A percentile compares a stretch with the other conserved stretches of the same genome.
phyloP scores from a whole-genome alignment of 2,797 vertebrate genomes.

The Oryzias sinensis region DNA sequence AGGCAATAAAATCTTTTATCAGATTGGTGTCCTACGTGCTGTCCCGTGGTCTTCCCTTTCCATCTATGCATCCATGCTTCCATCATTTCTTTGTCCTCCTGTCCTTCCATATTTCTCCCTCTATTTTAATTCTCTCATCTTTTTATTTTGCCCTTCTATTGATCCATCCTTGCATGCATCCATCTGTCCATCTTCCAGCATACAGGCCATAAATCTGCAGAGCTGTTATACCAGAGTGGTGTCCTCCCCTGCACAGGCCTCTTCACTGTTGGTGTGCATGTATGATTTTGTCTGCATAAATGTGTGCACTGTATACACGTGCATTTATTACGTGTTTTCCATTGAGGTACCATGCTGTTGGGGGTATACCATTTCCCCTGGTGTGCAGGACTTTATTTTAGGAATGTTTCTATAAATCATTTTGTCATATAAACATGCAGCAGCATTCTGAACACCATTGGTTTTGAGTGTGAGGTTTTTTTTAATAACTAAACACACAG shows the following conservation, averaged over 20 bases:
- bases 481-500: conserved; percentile 77
- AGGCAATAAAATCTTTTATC: conserved; percentile 54
- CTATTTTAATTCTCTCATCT: conserved; percentile 47
- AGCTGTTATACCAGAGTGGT: conserved; percentile 49
- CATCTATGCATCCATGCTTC: conserved; percentile 37
- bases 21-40: conserved; percentile 31
- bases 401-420: conserved; percentile 82
- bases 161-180: conserved; percentile 62
- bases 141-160: conserved; percentile 56
- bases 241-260: conserved; percentile 47
- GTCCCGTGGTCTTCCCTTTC: conserved; percentile 43
- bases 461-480: conserved; percentile 70
- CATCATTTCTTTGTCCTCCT: conserved; percentile 62
- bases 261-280: conserved; percentile 31
- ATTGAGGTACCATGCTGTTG: conserved; percentile 29
- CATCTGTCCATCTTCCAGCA: conserved; percentile 64
- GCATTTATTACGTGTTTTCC: conserved; percentile 41
- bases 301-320: conserved; percentile 24
- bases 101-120: conserved; percentile 54
- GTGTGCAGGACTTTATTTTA: conserved; percentile 63
- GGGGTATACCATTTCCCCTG: conserved; percentile 36
- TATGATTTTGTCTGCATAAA: conserved; percentile 40
- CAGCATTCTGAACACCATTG: conserved; percentile 71
- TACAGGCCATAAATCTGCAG: conserved; percentile 71
- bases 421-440: conserved; percentile 78